Evolutionary conservation across 1,140 invertebrate species (phyloP).

Genomic region (Stegodyphus dumicola): DNA sequence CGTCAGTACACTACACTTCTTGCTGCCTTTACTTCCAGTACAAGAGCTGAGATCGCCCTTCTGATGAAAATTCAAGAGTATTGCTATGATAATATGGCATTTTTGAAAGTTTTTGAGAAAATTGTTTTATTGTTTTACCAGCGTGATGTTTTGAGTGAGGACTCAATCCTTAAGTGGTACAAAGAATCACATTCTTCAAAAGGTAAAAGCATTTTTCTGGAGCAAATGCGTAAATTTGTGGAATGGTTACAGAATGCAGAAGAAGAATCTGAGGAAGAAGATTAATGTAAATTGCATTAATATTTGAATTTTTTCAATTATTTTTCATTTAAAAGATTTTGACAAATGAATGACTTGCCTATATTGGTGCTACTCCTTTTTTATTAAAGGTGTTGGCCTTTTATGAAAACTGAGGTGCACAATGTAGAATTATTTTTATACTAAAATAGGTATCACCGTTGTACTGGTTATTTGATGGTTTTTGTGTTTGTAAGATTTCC

Average conservation of each 20-base stretch:
- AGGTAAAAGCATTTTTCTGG: constrained; percentile 95
- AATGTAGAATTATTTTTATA: constrained; percentile 57
- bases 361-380: constrained; percentile 56
- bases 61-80: constrained; percentile 94
- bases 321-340: background rate
- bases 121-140: constrained; percentile 96
- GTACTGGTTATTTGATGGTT: no score
- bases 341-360: constrained; percentile 13
- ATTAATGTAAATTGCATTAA: constrained; percentile 9
- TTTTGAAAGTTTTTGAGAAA: constrained; percentile 98
- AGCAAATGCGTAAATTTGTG: constrained; percentile 97
- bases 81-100: constrained; percentile 98
- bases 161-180: constrained; percentile 93
- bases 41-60: constrained; percentile 86
- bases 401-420: constrained; percentile 52
- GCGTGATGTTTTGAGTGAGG: constrained; percentile 91
- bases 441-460: background rate
- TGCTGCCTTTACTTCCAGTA: constrained; percentile 82
- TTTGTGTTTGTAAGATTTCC: no score
- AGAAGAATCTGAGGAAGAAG: constrained; percentile 74
- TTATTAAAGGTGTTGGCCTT: constrained; percentile 56
- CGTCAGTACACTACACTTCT: constrained; percentile 86
- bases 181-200: constrained; percentile 91
- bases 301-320: background rate
- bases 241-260: constrained; percentile 97